Evolutionary conservation across 1,140 invertebrate genomes (phyloP), one percentile per base, ranked within the genome.

Genomic region (Hyles euphorbiae): DNA sequence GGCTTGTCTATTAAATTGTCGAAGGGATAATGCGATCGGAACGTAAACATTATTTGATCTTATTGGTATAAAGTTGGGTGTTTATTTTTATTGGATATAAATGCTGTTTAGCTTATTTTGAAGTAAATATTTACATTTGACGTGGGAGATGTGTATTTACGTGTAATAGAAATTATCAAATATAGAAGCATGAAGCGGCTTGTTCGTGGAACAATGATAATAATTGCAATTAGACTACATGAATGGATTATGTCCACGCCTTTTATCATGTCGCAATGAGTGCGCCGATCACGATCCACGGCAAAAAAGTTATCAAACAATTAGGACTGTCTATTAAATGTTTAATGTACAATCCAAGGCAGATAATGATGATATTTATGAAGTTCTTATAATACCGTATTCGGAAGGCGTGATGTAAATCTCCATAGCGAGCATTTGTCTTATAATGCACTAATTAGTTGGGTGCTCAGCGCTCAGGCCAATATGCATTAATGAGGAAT

Each of bases 1-100:
- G 72, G 76, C 76, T 81, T 81, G 83, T 83, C 83, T 86, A 87
- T 88, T 85, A 85, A 84, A 81, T 81, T 65, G 79, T 79, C 74
- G 81, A 81, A 58, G 70, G 77, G 78, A 78, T 80, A 85, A 81
- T 78, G 72, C 74, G 75, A 82, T 85, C 76, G 71, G 72, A 83
- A 83, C 67, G 79, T 76, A 76, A 82, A 83, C 78, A 81, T 81
- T 72, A 70, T 65, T 86, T 73, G 73, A 62, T 72, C 58, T 72
- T 64, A 70, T 65, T 70, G 76, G 74, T 74, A 70, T 71, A 68
- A 68, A 75, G 74, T 74, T 65, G 64, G 71, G 72, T 65, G 67
- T 74, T 78, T 70, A 74, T 69, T 65, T 68, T 33, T 44, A 61
- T 61, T 53, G 33, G 55, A 56, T 34, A 10, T 52, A 34, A 52